Evolutionary conservation across 2,888 invertebrate species (phyloP).

Genomic region (Oscheius sp.): DNA sequence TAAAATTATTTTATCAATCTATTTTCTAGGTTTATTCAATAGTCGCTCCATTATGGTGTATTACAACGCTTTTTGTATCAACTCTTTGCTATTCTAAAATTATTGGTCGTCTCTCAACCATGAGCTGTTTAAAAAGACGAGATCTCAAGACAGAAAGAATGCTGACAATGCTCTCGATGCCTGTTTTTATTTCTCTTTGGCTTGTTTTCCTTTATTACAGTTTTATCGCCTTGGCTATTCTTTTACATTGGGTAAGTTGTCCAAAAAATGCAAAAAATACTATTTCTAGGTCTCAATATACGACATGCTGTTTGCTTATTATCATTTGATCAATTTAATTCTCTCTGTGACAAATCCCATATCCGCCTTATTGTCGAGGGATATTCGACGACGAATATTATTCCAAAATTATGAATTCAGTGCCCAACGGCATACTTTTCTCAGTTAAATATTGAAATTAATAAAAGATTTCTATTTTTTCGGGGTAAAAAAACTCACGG

Average conservation of each 20-base stretch:
- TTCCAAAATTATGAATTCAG: slow-evolving; percentile 36
- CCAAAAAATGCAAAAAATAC: not conserved
- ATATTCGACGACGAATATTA: slow-evolving; percentile 34
- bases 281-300: slow-evolving; percentile 19
- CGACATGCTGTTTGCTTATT: slow-evolving; percentile 37
- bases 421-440: slow-evolving; percentile 21
- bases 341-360: slow-evolving; percentile 34
- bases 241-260: slow-evolving; percentile 33
- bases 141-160: slow-evolving; percentile 35
- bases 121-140: slow-evolving; percentile 28
- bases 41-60: slow-evolving; percentile 34
- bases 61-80: slow-evolving; percentile 33
- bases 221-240: slow-evolving; percentile 22
- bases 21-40: slow-evolving; percentile 30
- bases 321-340: slow-evolving; percentile 35
- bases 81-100: slow-evolving; percentile 36
- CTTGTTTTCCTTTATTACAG: slow-evolving; percentile 36
- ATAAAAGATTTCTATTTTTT: slow-evolving; percentile 7
- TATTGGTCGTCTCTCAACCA: slow-evolving; percentile 19
- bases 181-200: slow-evolving; percentile 38
- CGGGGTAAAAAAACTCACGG: slow-evolving; percentile 37
- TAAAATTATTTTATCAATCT: too few species aligned
- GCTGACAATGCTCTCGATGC: slow-evolving; percentile 37
- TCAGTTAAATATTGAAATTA: slow-evolving; percentile 16
- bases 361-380: slow-evolving; percentile 36